phyloP scores from a whole-genome alignment of 1,140 invertebrate genomes.

The Drosophila cardini region DNA sequence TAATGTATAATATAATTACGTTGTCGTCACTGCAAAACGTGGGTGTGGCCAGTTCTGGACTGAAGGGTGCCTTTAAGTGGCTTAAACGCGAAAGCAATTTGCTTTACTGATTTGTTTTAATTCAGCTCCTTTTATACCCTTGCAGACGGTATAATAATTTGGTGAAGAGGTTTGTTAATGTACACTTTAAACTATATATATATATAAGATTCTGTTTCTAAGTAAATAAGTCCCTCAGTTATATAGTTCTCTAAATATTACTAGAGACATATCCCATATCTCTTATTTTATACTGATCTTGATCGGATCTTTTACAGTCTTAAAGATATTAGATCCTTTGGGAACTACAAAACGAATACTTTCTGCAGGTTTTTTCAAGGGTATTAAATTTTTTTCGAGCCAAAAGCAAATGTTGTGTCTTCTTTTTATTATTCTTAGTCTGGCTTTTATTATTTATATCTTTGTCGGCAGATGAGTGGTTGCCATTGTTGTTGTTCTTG shows the following conservation, averaged over 20 bases:
- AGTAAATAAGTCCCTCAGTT: too few species aligned
- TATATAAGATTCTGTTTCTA: too few species aligned
- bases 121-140: constrained; percentile 1
- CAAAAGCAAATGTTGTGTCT: background rate
- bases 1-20: constrained; percentile 75
- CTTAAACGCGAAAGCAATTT: constrained; percentile 73
- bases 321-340: too few species aligned
- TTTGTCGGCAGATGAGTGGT: constrained; percentile 16
- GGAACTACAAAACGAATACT: too few species aligned
- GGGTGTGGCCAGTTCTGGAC: constrained; percentile 20
- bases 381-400: too few species aligned
- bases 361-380: background rate
- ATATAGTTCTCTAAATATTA: too few species aligned
- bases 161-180: too few species aligned
- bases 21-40: background rate
- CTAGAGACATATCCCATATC: too few species aligned
- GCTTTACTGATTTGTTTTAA: constrained; percentile 55
- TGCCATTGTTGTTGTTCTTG: constrained; percentile 38
- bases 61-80: constrained; percentile 55
- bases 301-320: too few species aligned
- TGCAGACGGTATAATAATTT: too few species aligned
- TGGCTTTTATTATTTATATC: constrained; percentile 78
- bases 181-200: too few species aligned
- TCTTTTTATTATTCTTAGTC: background rate
- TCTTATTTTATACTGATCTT: too few species aligned